phyloP scores from a whole-genome alignment of 2,797 vertebrate species.

The Sphenopsis melanotis region DNA sequence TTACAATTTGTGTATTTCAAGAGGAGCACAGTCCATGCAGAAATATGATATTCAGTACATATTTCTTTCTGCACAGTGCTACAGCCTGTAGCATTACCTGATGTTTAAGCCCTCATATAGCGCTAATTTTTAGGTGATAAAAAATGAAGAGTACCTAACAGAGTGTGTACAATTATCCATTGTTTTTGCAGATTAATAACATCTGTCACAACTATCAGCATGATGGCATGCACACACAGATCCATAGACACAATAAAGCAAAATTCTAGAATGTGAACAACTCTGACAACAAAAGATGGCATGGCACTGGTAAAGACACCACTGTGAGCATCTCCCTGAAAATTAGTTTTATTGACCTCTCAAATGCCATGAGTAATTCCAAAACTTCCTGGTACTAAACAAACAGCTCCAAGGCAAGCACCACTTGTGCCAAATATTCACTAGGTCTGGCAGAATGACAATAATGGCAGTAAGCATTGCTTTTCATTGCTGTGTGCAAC shows the following conservation, averaged over 20 bases:
- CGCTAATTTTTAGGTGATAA: not conserved
- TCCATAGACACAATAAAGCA: not conserved
- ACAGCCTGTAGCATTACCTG: not conserved
- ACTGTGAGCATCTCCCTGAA: not conserved
- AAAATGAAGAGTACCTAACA: not conserved
- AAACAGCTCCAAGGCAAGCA: not conserved
- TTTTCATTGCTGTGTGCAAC: not conserved
- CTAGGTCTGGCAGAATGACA: not conserved
- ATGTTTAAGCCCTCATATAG: not conserved
- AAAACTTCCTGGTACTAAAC: not conserved
- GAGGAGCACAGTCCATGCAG: not conserved
- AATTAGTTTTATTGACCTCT: not conserved
- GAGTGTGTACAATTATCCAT: not conserved
- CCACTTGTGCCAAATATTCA: not conserved
- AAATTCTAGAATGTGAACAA: not conserved
- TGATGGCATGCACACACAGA: not conserved
- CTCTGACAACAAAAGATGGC: not conserved
- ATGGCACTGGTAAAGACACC: not conserved
- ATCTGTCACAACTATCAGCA: not conserved
- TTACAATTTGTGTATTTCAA: not conserved
- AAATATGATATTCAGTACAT: not conserved
- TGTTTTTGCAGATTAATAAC: not conserved
- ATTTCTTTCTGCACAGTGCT: not conserved
- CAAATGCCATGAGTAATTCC: not conserved
- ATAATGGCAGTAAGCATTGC: not conserved